Conservation (phyloP, 2,888 invertebrate genomes). For the Acronicta psi region DNA sequence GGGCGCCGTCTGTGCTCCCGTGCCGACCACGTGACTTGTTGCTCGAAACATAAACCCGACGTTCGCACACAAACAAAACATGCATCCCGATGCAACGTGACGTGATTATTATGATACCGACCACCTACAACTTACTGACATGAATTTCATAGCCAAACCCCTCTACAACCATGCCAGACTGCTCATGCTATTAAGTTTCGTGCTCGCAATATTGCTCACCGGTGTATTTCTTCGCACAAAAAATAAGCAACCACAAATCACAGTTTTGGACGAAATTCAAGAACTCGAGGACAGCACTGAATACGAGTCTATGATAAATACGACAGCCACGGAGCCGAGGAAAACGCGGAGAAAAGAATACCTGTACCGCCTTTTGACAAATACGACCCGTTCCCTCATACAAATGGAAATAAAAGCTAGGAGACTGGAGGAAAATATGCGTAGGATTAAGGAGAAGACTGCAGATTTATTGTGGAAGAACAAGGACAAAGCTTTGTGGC, state of each 20-base stretch:
- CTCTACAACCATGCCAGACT: conserved; percentile 81
- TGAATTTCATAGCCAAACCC: conserved; percentile 82
- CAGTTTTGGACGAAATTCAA: conserved; percentile 63
- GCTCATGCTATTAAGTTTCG: conserved; percentile 78
- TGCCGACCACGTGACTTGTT: conserved; percentile 83
- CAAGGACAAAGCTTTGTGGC: conserved; percentile 88
- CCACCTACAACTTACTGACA: conserved; percentile 67
- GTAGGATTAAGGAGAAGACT: conserved; percentile 88
- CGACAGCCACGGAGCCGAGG: conserved; percentile 72
- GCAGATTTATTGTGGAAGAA: conserved; percentile 89
- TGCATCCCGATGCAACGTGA: conserved; percentile 70
- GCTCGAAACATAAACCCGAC: conserved; percentile 65
- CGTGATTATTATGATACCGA: conserved; percentile 59
- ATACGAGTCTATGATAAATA: conserved; percentile 80
- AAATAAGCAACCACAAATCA: conserved; percentile 68
- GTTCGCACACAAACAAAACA: conserved; percentile 65
- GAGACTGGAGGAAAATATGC: conserved; percentile 88
- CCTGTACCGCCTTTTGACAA: conserved; percentile 87
- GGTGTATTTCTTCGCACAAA: conserved; percentile 76
- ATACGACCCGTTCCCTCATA: conserved; percentile 88
- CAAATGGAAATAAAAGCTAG: conserved; percentile 89
- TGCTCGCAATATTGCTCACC: conserved; percentile 72
- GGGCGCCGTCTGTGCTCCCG: conserved; percentile 79
- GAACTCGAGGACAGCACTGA: conserved; percentile 68
- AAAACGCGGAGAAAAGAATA: conserved; percentile 86